Base-by-base conservation (phyloP, 64 coral and sea anemone species). In the Hydrozoanthus tunicans region DNA sequence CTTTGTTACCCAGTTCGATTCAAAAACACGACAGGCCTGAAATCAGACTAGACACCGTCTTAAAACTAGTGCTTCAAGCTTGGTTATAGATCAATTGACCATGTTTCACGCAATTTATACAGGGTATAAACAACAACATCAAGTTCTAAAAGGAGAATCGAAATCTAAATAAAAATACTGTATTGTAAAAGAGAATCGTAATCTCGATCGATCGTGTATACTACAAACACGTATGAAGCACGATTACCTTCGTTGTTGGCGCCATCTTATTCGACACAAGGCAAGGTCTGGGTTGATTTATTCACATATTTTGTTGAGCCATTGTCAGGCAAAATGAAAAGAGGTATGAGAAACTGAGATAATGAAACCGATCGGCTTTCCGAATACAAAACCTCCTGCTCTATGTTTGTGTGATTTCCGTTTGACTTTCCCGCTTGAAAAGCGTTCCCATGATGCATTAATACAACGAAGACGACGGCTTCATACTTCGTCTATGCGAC, bases 361-460 rank as follows among this genome's bases (percentile, higher is more conserved):
- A 54, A 24, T 62, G 3, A 81, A 15, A 9, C 10, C 43, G 43
- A 90, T 82, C 56, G 51, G 13, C 9, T 27, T 20, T 11, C 12
- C 6, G 20, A 10, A 75, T 57, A 90, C 54, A 7, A 64, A 14
- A 89, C 71, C 23, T 80, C 17, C 27, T 0, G n/a, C 51, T n/a
- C 23, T 64, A 81, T 14, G 90, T 73, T 96, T 96, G 68, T 64
- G 83, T 58, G 53, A 43, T 73, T 78, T 43, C 88, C 77, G 78
- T 96, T 91, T 90, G 89, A 81, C 85, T 96, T 96, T 96, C 95
- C 79, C 95, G 95, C 95, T 90, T 78, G 13, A 62, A 70, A 52
- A 60, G 24, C 55, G 23, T 67, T 66, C 91, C 91, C 91, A 89
- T 25, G 63, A 89, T 79, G 23, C 91, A 13, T 89, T 74, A 9